Conservation (phyloP, 1,140 invertebrate genomes). For the Battus philenor region DNA sequence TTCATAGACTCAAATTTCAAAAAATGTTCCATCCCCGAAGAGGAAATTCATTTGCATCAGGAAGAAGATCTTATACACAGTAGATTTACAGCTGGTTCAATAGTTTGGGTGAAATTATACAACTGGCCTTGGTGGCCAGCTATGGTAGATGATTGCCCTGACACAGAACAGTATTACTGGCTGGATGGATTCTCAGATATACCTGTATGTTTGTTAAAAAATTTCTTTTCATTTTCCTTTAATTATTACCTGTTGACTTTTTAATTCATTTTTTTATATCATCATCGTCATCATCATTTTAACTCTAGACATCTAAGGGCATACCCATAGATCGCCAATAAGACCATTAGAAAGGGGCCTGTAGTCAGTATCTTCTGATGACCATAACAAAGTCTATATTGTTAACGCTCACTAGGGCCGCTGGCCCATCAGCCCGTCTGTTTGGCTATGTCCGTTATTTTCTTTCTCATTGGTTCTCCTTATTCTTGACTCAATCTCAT, state of each 20-base stretch:
- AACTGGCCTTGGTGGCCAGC: slow-evolving; percentile 85
- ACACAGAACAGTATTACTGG: slow-evolving; percentile 79
- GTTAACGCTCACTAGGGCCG: too few species aligned
- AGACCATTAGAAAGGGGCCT: too few species aligned
- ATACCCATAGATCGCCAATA: too few species aligned
- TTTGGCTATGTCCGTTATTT: too few species aligned
- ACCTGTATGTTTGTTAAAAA: slow-evolving; percentile 71
- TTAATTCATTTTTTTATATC: background rate
- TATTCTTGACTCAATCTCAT: too few species aligned
- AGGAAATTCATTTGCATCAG: slow-evolving; percentile 45
- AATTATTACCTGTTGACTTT: too few species aligned
- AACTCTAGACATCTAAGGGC: too few species aligned
- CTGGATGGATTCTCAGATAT: slow-evolving; percentile 68
- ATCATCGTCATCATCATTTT: background rate
- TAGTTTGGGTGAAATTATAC: slow-evolving; percentile 79
- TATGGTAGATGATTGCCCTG: slow-evolving; percentile 83
- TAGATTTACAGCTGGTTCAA: slow-evolving; percentile 77
- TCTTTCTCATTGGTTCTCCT: too few species aligned
- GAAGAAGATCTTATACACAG: slow-evolving; percentile 77
- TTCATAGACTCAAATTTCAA: slow-evolving; percentile 67
- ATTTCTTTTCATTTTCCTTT: too few species aligned
- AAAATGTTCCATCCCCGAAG: slow-evolving; percentile 72
- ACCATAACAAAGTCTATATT: too few species aligned
- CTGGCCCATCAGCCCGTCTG: too few species aligned
- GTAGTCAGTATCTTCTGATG: too few species aligned